Conservation (phyloP, 2,888 invertebrate genomes). For the Sthenelais limicola region DNA sequence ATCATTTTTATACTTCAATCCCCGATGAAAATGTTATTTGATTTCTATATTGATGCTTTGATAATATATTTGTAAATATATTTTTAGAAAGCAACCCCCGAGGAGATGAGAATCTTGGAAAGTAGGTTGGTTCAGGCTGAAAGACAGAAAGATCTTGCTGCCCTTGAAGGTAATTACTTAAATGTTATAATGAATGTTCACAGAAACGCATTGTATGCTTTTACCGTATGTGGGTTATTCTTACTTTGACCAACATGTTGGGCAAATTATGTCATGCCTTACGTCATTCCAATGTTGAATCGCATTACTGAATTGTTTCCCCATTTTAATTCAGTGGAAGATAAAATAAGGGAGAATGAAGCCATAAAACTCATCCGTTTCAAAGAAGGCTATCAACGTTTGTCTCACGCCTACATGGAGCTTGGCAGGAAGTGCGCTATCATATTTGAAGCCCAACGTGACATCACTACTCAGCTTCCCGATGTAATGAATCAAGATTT, state of each 20-base stretch:
- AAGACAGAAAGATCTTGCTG: constrained; percentile 73
- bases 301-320: no score
- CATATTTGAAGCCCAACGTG: constrained; percentile 74
- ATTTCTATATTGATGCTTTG: neutral
- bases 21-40: neutral
- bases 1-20: no score
- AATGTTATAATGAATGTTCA: neutral
- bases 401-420: constrained; percentile 74
- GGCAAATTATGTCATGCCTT: no score
- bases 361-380: constrained; percentile 74
- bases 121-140: constrained; percentile 73
- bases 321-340: no score
- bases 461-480: constrained; percentile 73
- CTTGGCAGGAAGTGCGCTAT: constrained; percentile 73
- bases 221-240: neutral
- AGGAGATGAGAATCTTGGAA: constrained; percentile 73
- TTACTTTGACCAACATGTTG: no score
- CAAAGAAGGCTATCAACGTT: constrained; percentile 74
- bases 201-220: neutral
- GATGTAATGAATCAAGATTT: constrained; percentile 73
- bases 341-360: constrained; percentile 75
- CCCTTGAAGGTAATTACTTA: constrained; percentile 72
- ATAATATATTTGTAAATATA: neutral
- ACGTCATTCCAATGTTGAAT: no score
- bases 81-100: constrained; percentile 67